Percentiles rank a stretch among this genome's conserved stretches.
Evolutionary conservation across 1,140 invertebrate species (phyloP).

Genomic region (Rhagoletis zephyria): DNA sequence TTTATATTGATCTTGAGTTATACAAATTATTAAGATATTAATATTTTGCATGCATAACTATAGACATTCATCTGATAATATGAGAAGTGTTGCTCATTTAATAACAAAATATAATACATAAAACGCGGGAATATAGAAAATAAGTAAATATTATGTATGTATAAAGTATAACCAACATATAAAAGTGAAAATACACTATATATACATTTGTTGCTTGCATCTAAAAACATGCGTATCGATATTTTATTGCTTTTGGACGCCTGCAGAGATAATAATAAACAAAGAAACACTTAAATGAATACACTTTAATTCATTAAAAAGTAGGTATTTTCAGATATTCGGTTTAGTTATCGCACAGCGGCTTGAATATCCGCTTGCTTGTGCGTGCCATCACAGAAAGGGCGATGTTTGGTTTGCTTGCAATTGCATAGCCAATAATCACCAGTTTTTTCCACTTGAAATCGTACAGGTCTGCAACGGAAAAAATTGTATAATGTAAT

Average conservation of each 20-base stretch:
- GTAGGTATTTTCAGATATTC: background rate
- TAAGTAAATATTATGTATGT: background rate
- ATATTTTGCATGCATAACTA: background rate
- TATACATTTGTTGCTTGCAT: slow-evolving; percentile 28
- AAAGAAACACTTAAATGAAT: background rate
- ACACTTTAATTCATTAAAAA: background rate
- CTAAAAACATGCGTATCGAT: background rate
- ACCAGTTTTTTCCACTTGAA: slow-evolving; percentile 89
- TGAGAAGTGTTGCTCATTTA: background rate
- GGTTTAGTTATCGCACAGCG: slow-evolving; percentile 62
- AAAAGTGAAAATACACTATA: slow-evolving; percentile 13
- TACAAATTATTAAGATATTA: background rate
- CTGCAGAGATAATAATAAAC: background rate
- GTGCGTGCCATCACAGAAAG: slow-evolving; percentile 98
- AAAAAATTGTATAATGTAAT: background rate
- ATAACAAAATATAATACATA: background rate
- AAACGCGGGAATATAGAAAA: background rate
- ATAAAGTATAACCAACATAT: background rate
- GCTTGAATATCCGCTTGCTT: slow-evolving; percentile 81
- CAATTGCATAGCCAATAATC: slow-evolving; percentile 99
- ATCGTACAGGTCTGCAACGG: slow-evolving; percentile 82
- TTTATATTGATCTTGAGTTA: background rate
- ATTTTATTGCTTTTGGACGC: background rate
- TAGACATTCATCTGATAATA: background rate
- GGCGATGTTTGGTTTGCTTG: slow-evolving; percentile 94